A percentile compares a stretch with the other conserved stretches of the same genome.
These are phyloP conservation scores for Notolepis coatsorum DNA, from an alignment of 2,797 vertebrate species.

Conservation along the genomic window DNA sequence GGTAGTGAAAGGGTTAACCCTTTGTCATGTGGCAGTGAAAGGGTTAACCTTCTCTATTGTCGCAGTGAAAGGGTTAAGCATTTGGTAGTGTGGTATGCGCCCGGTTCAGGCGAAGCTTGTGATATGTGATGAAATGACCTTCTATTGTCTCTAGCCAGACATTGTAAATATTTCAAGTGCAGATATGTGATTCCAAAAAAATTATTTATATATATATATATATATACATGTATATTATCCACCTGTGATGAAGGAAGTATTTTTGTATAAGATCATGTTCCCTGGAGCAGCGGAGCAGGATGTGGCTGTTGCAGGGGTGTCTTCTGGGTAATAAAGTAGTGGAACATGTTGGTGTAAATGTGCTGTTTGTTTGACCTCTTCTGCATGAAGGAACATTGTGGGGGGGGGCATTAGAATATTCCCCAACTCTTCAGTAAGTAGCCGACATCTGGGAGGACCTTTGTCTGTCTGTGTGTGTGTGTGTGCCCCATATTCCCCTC, in stretches of 20 bases:
- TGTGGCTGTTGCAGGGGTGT: not conserved
- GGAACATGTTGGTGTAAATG: not conserved
- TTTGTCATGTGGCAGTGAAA: too few relatives aligned
- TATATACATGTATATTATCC: too few relatives aligned
- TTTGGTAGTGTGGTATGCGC: too few relatives aligned
- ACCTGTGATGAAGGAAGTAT: not conserved
- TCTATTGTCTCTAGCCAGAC: not conserved
- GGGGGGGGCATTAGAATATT: constrained; percentile 1
- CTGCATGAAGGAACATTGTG: not conserved
- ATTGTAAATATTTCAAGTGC: not conserved
- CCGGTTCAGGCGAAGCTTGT: not conserved
- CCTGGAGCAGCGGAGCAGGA: not conserved
- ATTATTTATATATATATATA: too few relatives aligned
- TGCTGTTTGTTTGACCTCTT: constrained; percentile 7
- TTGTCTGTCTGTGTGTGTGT: constrained; percentile 3
- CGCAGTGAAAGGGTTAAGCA: too few relatives aligned
- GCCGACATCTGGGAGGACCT: not conserved
- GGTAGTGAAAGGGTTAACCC: too few relatives aligned
- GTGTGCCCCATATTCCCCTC: constrained; percentile 11
- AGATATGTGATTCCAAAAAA: not conserved
- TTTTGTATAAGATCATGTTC: not conserved
- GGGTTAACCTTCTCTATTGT: too few relatives aligned
- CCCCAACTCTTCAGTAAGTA: not conserved
- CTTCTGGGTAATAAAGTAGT: not conserved
- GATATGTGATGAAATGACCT: too few relatives aligned